Percentiles rank a stretch among this genome's conserved stretches.
phyloP scores from a whole-genome alignment of 2,888 invertebrate genomes.

The Cecidostiba fungosa region DNA sequence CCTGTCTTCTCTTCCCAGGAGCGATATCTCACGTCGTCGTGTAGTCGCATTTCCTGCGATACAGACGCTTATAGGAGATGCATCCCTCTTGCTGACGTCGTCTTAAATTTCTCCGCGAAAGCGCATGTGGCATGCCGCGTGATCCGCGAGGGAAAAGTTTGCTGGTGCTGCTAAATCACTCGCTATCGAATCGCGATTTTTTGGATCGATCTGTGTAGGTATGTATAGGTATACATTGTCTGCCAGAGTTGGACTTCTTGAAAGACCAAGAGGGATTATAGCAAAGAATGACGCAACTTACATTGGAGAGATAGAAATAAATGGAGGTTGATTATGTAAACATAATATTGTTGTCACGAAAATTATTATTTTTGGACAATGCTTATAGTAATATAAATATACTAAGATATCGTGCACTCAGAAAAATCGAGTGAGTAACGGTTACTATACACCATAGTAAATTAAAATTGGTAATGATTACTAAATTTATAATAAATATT shows the following conservation, averaged over 20 bases:
- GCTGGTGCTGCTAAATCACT: neutral
- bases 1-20: neutral
- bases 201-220: neutral
- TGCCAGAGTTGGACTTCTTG: neutral
- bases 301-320: no score
- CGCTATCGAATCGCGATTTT: neutral
- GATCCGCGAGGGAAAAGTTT: neutral
- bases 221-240: neutral
- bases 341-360: no score
- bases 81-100: neutral
- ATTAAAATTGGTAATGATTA: no score
- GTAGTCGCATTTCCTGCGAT: neutral
- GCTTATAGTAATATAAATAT: no score
- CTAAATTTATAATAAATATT: no score
- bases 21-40: constrained; percentile 24
- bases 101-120: constrained; percentile 12
- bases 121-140: neutral
- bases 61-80: neutral
- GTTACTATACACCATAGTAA: no score
- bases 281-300: no score
- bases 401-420: no score
- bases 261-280: no score
- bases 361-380: no score
- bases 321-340: no score
- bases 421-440: no score